Base-by-base conservation (phyloP, 2,888 invertebrate genomes). In the Ornithoptera alexandrae region DNA sequence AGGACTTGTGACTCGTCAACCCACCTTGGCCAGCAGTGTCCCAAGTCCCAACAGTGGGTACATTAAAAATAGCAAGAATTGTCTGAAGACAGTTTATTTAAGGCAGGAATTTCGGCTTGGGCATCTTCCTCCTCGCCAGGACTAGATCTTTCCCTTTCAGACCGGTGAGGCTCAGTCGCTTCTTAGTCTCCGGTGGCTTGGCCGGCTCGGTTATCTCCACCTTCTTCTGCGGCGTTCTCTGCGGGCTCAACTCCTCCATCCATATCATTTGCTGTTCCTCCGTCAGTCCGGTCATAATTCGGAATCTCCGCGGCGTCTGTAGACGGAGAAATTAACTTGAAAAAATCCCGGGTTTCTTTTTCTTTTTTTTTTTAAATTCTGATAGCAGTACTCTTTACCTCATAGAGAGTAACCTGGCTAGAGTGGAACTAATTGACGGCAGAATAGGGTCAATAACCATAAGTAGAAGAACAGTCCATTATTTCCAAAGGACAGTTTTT, bases 281-380 rank as follows among this genome's bases (percentile, higher is more conserved):
- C 0, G 82, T 73, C 46, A 88, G 81, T 0, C 74, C 74, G 0
- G 63, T 30, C 69, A 78, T 77, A 0, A 90, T 7, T 1, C 77
- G 77, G 74, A 89, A 91, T 71, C 78, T 87, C 36, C 91, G 78
- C 0, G 82, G 81, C 0, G 73, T 73, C 90, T 90, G 72, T 57
- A 18, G 58, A 17, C n/a, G 8, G 56, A 20, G 20, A 56, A 8
- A 53, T 5, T 2, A 7, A 3, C 15, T 3, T 3, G 15, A 46
- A 46, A 3, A 46, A 46, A 12, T 46, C 12, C 12, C 15, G 22
- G 22, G 22, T 22, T 22, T 22, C 22, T 22, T 22, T 22, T 22
- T 22, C 1, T 22, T 30, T 30, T 30, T 30, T 30, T 30, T 30
- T 30, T 30, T 30, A 5, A 24, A 30, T 30, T 30, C 5, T 30